Conservation (phyloP, 2,113 vertebrate species). For the Osmerus mordax region DNA sequence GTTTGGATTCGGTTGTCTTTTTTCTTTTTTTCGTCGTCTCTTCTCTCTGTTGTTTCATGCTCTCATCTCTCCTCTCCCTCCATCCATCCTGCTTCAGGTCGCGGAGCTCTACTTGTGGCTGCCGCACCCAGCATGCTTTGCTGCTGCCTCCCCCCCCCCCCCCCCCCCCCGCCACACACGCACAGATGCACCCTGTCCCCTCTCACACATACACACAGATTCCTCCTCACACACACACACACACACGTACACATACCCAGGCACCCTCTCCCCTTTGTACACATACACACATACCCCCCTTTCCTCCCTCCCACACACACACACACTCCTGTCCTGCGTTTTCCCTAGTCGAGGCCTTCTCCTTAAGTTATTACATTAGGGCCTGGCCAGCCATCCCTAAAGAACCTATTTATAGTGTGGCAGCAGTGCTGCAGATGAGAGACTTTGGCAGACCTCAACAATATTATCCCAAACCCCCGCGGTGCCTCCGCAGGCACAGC, state of each 20-base stretch:
- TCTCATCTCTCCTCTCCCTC: background rate
- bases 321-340: background rate
- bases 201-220: background rate
- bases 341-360: background rate
- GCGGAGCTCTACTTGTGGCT: background rate
- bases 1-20: background rate
- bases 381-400: background rate
- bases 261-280: no score
- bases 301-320: no score
- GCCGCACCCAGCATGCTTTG: background rate
- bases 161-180: background rate
- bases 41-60: background rate
- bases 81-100: background rate
- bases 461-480: slow-evolving; percentile 16
- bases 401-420: slow-evolving; percentile 9
- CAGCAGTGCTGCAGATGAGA: background rate
- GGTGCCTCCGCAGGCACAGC: slow-evolving; percentile 2
- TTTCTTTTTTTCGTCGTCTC: no score
- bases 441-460: slow-evolving; percentile 2
- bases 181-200: background rate
- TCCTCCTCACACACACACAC: background rate
- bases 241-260: no score
- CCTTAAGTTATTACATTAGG: background rate
- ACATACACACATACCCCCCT: no score
- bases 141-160: background rate